phyloP scores from a whole-genome alignment of 2,797 vertebrate genomes.

The Urosaurus nigricauda region DNA sequence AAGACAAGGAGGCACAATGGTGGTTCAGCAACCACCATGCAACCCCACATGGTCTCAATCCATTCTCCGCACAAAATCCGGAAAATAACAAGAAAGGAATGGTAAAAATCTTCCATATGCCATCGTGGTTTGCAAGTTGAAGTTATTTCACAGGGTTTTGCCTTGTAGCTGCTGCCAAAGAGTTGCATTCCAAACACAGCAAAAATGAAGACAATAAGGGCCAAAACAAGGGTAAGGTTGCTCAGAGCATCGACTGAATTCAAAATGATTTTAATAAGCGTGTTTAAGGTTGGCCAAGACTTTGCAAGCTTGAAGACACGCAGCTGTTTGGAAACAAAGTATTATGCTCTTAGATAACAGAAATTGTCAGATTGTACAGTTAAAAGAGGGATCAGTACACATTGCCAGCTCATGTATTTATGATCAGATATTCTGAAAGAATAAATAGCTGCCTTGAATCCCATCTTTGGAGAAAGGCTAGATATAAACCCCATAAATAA shows the following conservation, averaged over 20 bases:
- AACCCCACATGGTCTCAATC: conserved; percentile 94
- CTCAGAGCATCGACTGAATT: conserved; percentile 94
- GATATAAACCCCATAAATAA: too few relatives aligned
- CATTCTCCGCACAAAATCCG: conserved; percentile 88
- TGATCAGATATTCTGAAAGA: neutral
- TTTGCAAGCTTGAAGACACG: conserved; percentile 96
- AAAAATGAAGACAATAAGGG: conserved; percentile 97
- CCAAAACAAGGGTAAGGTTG: conserved; percentile 95
- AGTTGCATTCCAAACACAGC: conserved; percentile 95
- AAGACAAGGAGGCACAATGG: conserved; percentile 92
- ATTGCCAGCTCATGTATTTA: neutral
- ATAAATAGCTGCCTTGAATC: too few relatives aligned
- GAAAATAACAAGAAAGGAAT: conserved; percentile 95
- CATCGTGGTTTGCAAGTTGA: conserved; percentile 85
- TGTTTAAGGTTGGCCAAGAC: conserved; percentile 97
- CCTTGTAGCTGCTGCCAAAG: conserved; percentile 86
- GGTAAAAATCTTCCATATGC: conserved; percentile 98
- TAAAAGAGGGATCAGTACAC: conserved; percentile 11
- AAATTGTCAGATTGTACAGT: neutral
- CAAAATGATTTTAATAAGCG: conserved; percentile 96
- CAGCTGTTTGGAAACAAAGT: conserved; percentile 81
- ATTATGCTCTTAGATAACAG: conserved; percentile 23
- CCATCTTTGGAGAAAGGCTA: too few relatives aligned
- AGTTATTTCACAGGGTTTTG: conserved; percentile 78
- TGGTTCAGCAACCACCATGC: conserved; percentile 88